Conservation (phyloP, 2,888 invertebrate genomes). For the Saturnia japonica region DNA sequence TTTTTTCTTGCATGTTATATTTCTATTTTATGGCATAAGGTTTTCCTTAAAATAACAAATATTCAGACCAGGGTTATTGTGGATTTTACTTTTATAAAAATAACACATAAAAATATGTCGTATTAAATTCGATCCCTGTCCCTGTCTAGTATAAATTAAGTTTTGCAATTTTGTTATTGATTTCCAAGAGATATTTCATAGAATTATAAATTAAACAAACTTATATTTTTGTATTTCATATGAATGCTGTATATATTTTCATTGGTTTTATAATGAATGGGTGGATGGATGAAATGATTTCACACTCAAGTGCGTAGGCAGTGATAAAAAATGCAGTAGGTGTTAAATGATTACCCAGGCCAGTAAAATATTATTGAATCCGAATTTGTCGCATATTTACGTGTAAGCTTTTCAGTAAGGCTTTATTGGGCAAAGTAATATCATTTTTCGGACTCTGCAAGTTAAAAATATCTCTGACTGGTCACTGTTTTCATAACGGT, state of each 20-base stretch:
- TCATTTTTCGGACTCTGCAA: not conserved
- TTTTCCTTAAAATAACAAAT: no score
- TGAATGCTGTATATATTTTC: no score
- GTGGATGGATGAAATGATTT: not conserved
- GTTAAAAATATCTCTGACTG: not conserved
- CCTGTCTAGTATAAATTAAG: not conserved
- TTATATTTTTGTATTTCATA: not conserved
- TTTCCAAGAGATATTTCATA: not conserved
- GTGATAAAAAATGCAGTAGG: conserved; percentile 4
- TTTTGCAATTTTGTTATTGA: not conserved
- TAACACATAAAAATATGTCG: no score
- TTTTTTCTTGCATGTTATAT: not conserved
- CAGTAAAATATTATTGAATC: not conserved
- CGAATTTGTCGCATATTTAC: not conserved
- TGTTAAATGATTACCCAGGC: not conserved
- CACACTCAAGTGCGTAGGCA: not conserved
- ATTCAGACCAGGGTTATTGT: no score
- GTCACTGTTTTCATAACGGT: not conserved
- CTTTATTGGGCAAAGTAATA: not conserved
- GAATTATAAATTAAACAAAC: not conserved
- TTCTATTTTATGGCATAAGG: not conserved
- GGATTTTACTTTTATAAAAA: no score
- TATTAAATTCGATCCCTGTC: no score
- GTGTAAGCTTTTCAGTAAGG: not conserved
- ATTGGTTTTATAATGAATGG: not conserved